These are phyloP conservation scores for Labrus mixtus DNA, from an alignment of 2,113 vertebrate genomes.

Conservation along the genomic window DNA sequence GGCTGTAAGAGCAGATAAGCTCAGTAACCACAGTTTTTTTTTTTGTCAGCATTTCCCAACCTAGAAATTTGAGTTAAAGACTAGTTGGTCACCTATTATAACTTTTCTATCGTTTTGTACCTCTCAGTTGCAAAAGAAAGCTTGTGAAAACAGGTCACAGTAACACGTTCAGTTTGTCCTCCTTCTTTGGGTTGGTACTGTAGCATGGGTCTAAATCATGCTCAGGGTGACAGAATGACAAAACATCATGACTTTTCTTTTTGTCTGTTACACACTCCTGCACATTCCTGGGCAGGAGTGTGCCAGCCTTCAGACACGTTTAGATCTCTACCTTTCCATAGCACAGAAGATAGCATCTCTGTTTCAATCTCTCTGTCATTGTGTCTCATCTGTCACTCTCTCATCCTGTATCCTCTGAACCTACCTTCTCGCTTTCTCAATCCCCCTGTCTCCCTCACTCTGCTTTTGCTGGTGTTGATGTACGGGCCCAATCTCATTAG, in stretches of 20 bases:
- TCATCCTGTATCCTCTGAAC: slow-evolving; percentile 25
- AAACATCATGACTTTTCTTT: background rate
- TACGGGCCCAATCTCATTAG: slow-evolving; percentile 77
- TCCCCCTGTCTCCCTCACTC: background rate
- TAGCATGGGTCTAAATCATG: background rate
- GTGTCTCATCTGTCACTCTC: slow-evolving; percentile 6
- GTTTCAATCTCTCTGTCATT: background rate
- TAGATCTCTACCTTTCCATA: background rate
- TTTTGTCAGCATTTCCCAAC: slow-evolving; percentile 39
- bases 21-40: slow-evolving; percentile 9
- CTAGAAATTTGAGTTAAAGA: background rate
- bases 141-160: slow-evolving; percentile 9
- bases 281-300: background rate
- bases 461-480: slow-evolving; percentile 41
- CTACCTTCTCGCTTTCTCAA: slow-evolving; percentile 5
- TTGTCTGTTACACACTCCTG: background rate
- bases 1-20: slow-evolving; percentile 1
- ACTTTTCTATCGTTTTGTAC: background rate
- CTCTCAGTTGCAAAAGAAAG: slow-evolving; percentile 11
- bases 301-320: background rate
- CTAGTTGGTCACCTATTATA: slow-evolving; percentile 11
- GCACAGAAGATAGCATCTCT: background rate
- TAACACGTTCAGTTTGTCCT: slow-evolving; percentile 1
- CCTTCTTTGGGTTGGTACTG: background rate
- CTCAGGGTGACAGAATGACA: slow-evolving; percentile 5